These are phyloP conservation scores for Malurus splendens DNA, from an alignment of 2,797 vertebrate species.

Conservation along the genomic window DNA sequence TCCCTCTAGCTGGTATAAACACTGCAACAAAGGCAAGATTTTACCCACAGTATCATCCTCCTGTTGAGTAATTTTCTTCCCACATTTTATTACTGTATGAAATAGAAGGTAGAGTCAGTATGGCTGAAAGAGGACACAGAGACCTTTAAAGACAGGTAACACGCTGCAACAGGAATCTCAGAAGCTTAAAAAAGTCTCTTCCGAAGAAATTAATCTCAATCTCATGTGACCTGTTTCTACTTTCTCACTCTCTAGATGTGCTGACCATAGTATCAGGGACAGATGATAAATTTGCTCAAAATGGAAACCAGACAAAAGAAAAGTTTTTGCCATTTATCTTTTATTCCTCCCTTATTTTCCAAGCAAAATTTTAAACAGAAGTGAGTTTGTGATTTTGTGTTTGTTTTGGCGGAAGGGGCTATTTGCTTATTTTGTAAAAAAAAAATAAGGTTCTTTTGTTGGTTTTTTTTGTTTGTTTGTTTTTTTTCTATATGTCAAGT, in stretches of 20 bases:
- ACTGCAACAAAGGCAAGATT: not conserved
- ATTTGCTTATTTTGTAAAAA: not conserved
- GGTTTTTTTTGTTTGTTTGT: too few relatives aligned
- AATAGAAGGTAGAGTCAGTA: not conserved
- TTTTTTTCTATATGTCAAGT: not conserved
- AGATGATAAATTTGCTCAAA: not conserved
- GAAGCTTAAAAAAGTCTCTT: not conserved
- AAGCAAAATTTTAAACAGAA: not conserved
- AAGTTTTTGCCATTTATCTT: not conserved
- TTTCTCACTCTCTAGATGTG: not conserved
- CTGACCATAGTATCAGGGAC: not conserved
- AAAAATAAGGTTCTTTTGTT: too few relatives aligned
- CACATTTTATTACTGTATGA: not conserved
- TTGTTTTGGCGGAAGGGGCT: accelerated
- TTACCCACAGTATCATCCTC: not conserved
- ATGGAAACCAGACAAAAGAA: not conserved
- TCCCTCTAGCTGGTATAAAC: not conserved
- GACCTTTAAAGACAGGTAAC: not conserved
- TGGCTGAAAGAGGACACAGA: not conserved
- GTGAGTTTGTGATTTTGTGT: not conserved
- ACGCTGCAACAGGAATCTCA: not conserved
- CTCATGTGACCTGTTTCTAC: not conserved
- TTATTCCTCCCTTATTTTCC: not conserved
- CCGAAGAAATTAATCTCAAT: not conserved
- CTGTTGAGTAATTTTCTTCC: not conserved